Evolutionary conservation across 2,888 invertebrate species (phyloP).

Genomic region (Stenichneumon culpator): DNA sequence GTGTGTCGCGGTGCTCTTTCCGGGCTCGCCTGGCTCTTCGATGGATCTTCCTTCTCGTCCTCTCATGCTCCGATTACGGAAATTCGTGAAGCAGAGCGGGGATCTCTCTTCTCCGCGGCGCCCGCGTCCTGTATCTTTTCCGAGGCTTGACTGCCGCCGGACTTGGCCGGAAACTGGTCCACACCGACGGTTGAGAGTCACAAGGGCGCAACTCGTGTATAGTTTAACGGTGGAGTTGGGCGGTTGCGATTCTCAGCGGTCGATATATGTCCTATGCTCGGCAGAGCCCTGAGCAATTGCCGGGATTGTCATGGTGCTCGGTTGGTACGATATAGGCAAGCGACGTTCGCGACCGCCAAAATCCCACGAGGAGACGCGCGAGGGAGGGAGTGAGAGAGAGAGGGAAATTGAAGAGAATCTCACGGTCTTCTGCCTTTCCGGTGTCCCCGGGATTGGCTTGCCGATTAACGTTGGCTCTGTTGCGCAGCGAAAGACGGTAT

Average conservation of each 20-base stretch:
- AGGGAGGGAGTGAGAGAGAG: not conserved
- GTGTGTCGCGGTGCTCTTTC: not conserved
- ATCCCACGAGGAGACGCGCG: constrained; percentile 44
- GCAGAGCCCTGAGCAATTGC: constrained; percentile 63
- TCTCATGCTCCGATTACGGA: constrained; percentile 35
- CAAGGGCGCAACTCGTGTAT: not conserved
- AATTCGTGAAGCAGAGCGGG: constrained; percentile 36
- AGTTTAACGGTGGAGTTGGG: not conserved
- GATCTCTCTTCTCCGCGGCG: constrained; percentile 6
- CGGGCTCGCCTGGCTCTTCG: constrained; percentile 30
- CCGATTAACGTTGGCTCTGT: not conserved
- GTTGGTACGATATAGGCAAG: constrained; percentile 18
- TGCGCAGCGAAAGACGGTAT: not conserved
- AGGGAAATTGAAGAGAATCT: constrained; percentile 43
- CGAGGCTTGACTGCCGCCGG: constrained; percentile 11
- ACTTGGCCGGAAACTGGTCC: constrained; percentile 18
- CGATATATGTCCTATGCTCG: constrained; percentile 9
- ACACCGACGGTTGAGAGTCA: not conserved
- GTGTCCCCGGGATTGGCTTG: constrained; percentile 26
- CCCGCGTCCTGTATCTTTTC: constrained; percentile 59
- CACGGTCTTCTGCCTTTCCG: constrained; percentile 15
- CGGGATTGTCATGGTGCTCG: constrained; percentile 58
- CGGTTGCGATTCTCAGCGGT: not conserved
- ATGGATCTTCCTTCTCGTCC: constrained; percentile 22
- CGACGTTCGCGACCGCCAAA: constrained; percentile 31